phyloP scores from a whole-genome alignment of 2,888 invertebrate genomes.

The Caprella mutica region DNA sequence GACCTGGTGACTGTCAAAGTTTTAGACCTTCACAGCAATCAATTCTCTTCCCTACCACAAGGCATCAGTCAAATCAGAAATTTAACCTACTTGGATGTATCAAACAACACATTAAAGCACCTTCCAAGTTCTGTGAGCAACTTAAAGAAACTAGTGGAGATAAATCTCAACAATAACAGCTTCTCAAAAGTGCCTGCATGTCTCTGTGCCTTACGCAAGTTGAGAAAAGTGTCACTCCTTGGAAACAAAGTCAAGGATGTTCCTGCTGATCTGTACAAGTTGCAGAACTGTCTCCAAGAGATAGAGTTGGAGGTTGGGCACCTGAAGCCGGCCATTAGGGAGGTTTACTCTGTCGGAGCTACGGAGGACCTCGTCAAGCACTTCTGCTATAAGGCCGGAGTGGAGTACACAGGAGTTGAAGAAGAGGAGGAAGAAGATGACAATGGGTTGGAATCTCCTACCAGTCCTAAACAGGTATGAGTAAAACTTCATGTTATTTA shows the following conservation, averaged over 20 bases:
- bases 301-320: slow-evolving; percentile 19
- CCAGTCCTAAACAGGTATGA: not conserved
- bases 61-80: slow-evolving; percentile 16
- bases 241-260: slow-evolving; percentile 23
- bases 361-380: slow-evolving; percentile 17
- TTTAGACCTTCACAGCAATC: slow-evolving; percentile 22
- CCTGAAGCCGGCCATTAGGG: slow-evolving; percentile 12
- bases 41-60: slow-evolving; percentile 19
- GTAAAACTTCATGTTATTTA: slow-evolving; percentile 3
- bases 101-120: slow-evolving; percentile 21
- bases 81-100: slow-evolving; percentile 17
- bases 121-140: slow-evolving; percentile 20
- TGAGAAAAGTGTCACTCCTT: slow-evolving; percentile 17
- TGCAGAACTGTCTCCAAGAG: slow-evolving; percentile 18
- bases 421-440: not conserved
- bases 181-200: slow-evolving; percentile 33
- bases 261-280: slow-evolving; percentile 19
- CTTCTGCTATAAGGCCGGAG: slow-evolving; percentile 21
- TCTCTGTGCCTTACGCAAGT: slow-evolving; percentile 32
- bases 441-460: not conserved
- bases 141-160: slow-evolving; percentile 17
- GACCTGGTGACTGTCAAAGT: slow-evolving; percentile 20
- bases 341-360: slow-evolving; percentile 10
- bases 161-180: slow-evolving; percentile 25
- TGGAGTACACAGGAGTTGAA: slow-evolving; percentile 13